These are phyloP conservation scores for Pheosia tremula DNA, from an alignment of 2,888 invertebrate genomes.

Conservation along the genomic window DNA sequence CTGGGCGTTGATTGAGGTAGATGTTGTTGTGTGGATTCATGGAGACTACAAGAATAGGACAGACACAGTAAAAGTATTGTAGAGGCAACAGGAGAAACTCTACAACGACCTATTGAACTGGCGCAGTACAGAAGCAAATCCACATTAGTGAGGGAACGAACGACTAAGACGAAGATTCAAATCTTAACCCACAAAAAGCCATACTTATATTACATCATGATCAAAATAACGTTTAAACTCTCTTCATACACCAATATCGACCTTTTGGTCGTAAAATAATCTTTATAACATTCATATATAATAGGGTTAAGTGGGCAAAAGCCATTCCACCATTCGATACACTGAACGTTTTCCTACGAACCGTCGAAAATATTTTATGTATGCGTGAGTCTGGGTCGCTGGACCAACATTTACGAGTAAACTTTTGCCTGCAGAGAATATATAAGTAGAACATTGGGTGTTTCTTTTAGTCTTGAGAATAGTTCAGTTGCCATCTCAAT, in stretches of 20 bases:
- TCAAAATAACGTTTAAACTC: background rate
- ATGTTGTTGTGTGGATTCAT: too few species aligned
- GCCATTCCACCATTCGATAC: background rate
- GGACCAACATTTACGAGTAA: constrained; percentile 9
- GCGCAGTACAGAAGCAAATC: too few species aligned
- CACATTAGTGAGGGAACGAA: too few species aligned
- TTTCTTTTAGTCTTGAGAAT: background rate
- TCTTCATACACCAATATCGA: constrained; percentile 2
- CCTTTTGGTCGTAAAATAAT: constrained; percentile 10
- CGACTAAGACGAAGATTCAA: too few species aligned
- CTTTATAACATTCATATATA: constrained; percentile 11
- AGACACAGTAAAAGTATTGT: too few species aligned
- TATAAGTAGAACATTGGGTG: background rate
- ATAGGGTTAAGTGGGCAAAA: constrained; percentile 1
- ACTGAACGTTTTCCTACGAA: background rate
- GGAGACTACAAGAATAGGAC: too few species aligned
- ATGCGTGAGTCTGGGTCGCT: background rate
- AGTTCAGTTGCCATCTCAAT: too few species aligned
- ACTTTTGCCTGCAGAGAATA: constrained; percentile 15
- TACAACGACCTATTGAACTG: too few species aligned
- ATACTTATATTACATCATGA: background rate
- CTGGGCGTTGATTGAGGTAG: too few species aligned
- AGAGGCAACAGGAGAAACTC: too few species aligned
- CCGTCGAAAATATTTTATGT: constrained; percentile 13
- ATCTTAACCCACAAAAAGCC: too few species aligned